These are phyloP conservation scores for Drosophila anomelani DNA, from an alignment of 2,888 invertebrate genomes.

Conservation along the genomic window DNA sequence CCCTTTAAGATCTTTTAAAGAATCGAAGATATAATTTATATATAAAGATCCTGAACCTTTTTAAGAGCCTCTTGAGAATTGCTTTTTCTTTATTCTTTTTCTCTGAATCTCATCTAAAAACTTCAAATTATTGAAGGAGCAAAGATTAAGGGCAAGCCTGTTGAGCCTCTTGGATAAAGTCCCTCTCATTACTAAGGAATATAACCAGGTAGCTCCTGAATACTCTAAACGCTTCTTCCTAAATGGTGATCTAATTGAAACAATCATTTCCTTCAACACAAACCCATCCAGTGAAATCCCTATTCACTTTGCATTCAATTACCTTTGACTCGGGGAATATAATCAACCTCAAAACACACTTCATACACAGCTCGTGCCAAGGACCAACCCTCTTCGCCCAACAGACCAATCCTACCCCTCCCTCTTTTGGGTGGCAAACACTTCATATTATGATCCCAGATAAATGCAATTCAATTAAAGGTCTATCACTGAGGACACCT, in stretches of 20 bases:
- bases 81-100: neutral
- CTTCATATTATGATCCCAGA: slow-evolving; percentile 56
- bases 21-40: neutral
- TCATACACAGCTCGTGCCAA: slow-evolving; percentile 21
- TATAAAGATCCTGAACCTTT: neutral
- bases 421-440: slow-evolving; percentile 30
- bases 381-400: slow-evolving; percentile 12
- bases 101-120: neutral
- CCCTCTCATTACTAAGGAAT: no score
- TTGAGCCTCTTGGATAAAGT: neutral
- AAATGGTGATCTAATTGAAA: neutral
- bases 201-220: neutral
- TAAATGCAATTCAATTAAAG: slow-evolving; percentile 62
- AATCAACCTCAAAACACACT: slow-evolving; percentile 22
- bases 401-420: neutral
- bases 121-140: neutral
- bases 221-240: neutral
- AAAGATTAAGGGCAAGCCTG: neutral
- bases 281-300: neutral
- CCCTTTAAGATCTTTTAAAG: no score
- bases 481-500: slow-evolving; percentile 35
- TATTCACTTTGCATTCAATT: slow-evolving; percentile 7
- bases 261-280: neutral
- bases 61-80: neutral
- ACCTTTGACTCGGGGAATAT: slow-evolving; percentile 16